Evolutionary conservation across 1,140 invertebrate species (phyloP).

Genomic region (Maniola jurtina): DNA sequence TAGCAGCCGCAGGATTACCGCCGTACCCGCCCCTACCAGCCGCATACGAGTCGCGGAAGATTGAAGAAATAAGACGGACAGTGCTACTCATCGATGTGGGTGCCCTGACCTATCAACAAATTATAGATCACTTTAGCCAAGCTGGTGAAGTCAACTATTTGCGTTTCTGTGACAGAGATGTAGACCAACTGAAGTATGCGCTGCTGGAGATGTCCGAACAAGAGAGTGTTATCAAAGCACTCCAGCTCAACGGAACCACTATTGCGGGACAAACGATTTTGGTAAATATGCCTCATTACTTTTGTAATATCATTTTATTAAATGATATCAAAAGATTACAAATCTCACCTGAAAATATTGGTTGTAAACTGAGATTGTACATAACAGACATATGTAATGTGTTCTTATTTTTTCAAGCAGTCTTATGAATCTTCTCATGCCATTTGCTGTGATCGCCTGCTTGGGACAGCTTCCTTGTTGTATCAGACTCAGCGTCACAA

Average conservation of each 20-base stretch:
- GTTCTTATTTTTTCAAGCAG: slow-evolving; percentile 11
- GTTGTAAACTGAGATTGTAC: slow-evolving; percentile 4
- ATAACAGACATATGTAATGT: slow-evolving; percentile 15
- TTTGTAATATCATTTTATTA: not conserved
- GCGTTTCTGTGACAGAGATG: slow-evolving; percentile 92
- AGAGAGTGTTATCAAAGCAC: slow-evolving; percentile 89
- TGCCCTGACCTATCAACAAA: slow-evolving; percentile 82
- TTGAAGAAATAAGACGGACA: slow-evolving; percentile 94
- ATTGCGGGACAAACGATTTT: slow-evolving; percentile 81
- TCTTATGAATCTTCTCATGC: slow-evolving; percentile 4
- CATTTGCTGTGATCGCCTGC: not conserved
- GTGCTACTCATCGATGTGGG: slow-evolving; percentile 57
- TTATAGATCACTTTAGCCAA: slow-evolving; percentile 91
- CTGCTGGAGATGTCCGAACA: slow-evolving; percentile 97
- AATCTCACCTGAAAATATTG: slow-evolving; percentile 3
- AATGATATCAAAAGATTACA: not conserved
- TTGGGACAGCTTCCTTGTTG: slow-evolving; percentile 1
- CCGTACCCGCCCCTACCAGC: slow-evolving; percentile 95
- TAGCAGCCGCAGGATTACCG: slow-evolving; percentile 91
- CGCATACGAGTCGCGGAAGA: slow-evolving; percentile 92
- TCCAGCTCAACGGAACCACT: slow-evolving; percentile 90
- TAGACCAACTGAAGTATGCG: slow-evolving; percentile 87
- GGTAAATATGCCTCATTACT: slow-evolving; percentile 41
- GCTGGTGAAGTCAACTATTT: slow-evolving; percentile 98
- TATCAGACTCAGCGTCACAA: not conserved